Evolutionary conservation across 2,797 vertebrate genomes (phyloP).

Genomic region (Zalophus californianus): DNA sequence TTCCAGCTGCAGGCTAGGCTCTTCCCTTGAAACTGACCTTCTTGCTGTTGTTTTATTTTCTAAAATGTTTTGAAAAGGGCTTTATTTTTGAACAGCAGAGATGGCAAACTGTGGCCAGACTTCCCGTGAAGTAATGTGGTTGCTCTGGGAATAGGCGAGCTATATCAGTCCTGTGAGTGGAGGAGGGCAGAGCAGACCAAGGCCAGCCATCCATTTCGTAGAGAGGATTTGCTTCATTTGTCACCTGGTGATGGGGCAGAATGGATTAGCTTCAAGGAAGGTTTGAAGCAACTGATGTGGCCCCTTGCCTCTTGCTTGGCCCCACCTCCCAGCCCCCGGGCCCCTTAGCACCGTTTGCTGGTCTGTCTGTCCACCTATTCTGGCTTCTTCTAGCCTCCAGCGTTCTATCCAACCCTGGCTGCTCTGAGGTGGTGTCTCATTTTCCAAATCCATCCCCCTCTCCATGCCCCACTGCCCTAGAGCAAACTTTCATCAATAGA

Average conservation of each 20-base stretch:
- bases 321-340: not conserved
- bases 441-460: not conserved
- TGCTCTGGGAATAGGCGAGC: not conserved
- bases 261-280: not conserved
- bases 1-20: not conserved
- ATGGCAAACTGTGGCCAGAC: not conserved
- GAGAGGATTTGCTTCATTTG: not conserved
- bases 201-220: not conserved
- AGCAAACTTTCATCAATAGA: not conserved
- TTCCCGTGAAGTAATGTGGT: not conserved
- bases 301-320: not conserved
- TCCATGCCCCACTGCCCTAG: not conserved
- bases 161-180: accelerated
- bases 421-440: not conserved
- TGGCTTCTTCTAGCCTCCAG: not conserved
- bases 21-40: not conserved
- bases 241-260: not conserved
- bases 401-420: not conserved
- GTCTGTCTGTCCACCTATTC: not conserved
- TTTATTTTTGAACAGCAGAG: not conserved
- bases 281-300: not conserved
- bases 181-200: not conserved
- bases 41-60: not conserved
- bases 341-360: not conserved
- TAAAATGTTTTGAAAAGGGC: not conserved